Percentiles rank a stretch among this genome's conserved stretches.
Evolutionary conservation across 1,140 invertebrate genomes (phyloP).

Genomic region (Pomacea maculata): DNA sequence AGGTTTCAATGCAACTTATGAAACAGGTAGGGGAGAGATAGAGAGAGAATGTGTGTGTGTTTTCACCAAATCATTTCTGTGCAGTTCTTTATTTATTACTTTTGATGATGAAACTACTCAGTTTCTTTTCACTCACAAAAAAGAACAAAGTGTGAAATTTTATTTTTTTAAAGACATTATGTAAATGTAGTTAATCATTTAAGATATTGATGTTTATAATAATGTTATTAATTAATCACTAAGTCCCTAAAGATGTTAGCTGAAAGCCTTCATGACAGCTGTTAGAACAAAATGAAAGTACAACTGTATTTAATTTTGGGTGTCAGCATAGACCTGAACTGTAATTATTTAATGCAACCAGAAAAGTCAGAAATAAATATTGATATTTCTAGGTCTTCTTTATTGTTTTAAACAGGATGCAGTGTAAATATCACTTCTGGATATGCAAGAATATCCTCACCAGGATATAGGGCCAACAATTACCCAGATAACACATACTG

Average conservation of each 20-base stretch:
- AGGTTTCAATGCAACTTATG: slow-evolving; percentile 41
- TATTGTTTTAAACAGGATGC: slow-evolving; percentile 32
- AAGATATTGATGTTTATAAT: not conserved
- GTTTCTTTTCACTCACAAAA: too few relatives aligned
- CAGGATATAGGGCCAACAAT: slow-evolving; percentile 34
- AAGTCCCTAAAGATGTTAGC: not conserved
- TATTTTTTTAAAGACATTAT: too few relatives aligned
- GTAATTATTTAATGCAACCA: not conserved
- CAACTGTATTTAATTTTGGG: not conserved
- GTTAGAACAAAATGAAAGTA: not conserved
- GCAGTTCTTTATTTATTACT: too few relatives aligned
- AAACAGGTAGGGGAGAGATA: slow-evolving; percentile 25
- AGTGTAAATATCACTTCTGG: slow-evolving; percentile 30
- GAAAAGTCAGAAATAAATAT: not conserved
- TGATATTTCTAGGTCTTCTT: not conserved
- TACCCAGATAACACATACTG: slow-evolving; percentile 36
- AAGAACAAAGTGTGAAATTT: too few relatives aligned
- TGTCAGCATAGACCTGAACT: not conserved
- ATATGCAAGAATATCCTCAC: slow-evolving; percentile 35
- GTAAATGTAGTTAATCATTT: not conserved
- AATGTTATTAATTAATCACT: not conserved
- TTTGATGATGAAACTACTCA: too few relatives aligned
- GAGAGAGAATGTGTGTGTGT: not conserved
- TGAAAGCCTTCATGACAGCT: not conserved
- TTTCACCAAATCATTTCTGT: not conserved